Base-by-base conservation (phyloP, 1,140 invertebrate genomes). In the Pararge aegeria region DNA sequence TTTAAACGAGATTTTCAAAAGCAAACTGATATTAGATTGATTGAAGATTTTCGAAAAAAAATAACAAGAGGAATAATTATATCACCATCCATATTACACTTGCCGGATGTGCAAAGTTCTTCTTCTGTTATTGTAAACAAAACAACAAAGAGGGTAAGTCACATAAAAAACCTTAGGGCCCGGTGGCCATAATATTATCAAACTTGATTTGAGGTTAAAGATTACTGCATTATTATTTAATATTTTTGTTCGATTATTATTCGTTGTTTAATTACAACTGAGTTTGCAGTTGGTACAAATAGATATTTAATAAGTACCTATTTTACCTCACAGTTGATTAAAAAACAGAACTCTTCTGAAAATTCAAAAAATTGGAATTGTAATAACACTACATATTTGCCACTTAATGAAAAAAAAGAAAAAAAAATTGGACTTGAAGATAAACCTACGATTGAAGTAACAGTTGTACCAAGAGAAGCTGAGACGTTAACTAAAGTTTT, bases 381-480 rank as follows among this genome's bases (percentile, higher is more conserved):
- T 16, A 38, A 20, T 55, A 34, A 15, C 30, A 53, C 18, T 6
- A 46, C 40, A 18, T 46, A 27, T 54, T 57, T 30, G 16, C 38
- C 19, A 18, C n/a, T 46, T 29, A n/a, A 30, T 16, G 30, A 53
- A 34, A 13, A 1, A 61, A 12, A 4, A 9, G 13, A 18, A 29
- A 48, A 67, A 29, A 34, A 37, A 24, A 9, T 12, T 37, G 37
- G 13, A 52, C 21, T 38, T 24, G 48, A 40, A 51, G 58, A 69
- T n/a, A 75, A 72, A 57, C 73, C 75, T 18, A 50, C 76, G 7
- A 76, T 85, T 16, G 73, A 76, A 69, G 73, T 85, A 12, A 81
- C 75, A 10, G 69, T 85, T 5, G 75, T 75, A 59, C 80, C 78
- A 27, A 79, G 73, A 68, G 40, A 55, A 34, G 27, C 53, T 7